Conservation (phyloP, 1,140 invertebrate genomes). For the Drosophila pachea region DNA sequence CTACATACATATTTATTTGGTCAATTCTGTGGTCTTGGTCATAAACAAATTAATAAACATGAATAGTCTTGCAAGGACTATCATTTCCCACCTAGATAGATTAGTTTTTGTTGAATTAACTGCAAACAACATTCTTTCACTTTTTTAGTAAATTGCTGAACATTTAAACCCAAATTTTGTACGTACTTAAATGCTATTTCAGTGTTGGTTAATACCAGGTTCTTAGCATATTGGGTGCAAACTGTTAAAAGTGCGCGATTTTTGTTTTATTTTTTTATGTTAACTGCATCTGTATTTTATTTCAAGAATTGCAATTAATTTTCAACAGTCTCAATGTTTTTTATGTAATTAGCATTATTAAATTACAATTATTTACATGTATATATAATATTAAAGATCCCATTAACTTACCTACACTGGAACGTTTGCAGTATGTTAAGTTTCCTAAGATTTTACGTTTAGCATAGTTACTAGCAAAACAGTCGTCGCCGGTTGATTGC, state of each 20-base stretch:
- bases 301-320: too few relatives aligned
- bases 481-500: background rate
- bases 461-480: background rate
- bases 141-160: too few relatives aligned
- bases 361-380: background rate
- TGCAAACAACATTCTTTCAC: too few relatives aligned
- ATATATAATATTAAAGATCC: background rate
- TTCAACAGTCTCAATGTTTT: too few relatives aligned
- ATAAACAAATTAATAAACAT: constrained; percentile 28
- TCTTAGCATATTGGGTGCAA: too few relatives aligned
- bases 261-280: background rate
- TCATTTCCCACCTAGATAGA: constrained; percentile 17
- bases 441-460: background rate
- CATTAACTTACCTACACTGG: background rate
- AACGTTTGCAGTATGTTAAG: background rate
- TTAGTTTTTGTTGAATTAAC: background rate
- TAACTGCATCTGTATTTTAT: too few relatives aligned
- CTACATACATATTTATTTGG: constrained; percentile 39
- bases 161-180: too few relatives aligned
- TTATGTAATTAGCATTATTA: background rate
- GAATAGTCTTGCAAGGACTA: constrained; percentile 20
- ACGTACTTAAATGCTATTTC: too few relatives aligned
- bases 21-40: constrained; percentile 30
- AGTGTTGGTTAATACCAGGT: too few relatives aligned
- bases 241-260: background rate